Base-by-base conservation (phyloP, 2,888 invertebrate genomes). In the Ochropacha duplaris region DNA sequence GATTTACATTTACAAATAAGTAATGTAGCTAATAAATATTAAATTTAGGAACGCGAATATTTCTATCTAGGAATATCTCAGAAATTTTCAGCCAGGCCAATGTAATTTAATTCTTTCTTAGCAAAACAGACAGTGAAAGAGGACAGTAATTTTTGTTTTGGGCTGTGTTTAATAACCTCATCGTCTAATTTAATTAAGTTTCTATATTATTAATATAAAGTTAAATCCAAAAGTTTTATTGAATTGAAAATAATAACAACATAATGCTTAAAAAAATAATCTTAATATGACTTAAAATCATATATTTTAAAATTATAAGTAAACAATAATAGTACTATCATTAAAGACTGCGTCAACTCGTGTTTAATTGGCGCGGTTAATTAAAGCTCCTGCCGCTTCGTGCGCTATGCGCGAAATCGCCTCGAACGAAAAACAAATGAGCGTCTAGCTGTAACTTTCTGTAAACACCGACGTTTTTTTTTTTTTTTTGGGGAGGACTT, bases 301-400 rank as follows among this genome's bases (percentile, higher is more conserved):
- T 24, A 31, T 31, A 31, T 31, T 31, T 12, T 2, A 12, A 12
- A 2, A 31, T 31, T 31, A 31, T 12, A 31, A 4, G 31, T 28
- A 28, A 28, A 28, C 31, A 31, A 31, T 12, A 1, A 12, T 12
- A 2, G 5, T 5, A 36, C n/a, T 9, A 36, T 1, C 5, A 64
- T 64, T 67, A 65, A 64, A 60, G 59, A 51, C 39, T 61, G 56
- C 60, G 60, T 61, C 58, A 71, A 63, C 64, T 66, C 57, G 54
- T 16, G 9, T 54, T 57, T 67, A 70, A 69, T 72, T 70, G 62
- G 64, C 59, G 57, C 57, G 58, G 59, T 67, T 69, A 72, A 72
- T 70, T 72, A 70, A 64, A 51, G 50, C 56, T 50, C 49, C 31
- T 55, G 54, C 55, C 56, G 55, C 55, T 66, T 59, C 63, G 60